These are phyloP conservation scores for Nesoenas mayeri DNA, from an alignment of 2,113 vertebrate genomes.

Conservation along the genomic window DNA sequence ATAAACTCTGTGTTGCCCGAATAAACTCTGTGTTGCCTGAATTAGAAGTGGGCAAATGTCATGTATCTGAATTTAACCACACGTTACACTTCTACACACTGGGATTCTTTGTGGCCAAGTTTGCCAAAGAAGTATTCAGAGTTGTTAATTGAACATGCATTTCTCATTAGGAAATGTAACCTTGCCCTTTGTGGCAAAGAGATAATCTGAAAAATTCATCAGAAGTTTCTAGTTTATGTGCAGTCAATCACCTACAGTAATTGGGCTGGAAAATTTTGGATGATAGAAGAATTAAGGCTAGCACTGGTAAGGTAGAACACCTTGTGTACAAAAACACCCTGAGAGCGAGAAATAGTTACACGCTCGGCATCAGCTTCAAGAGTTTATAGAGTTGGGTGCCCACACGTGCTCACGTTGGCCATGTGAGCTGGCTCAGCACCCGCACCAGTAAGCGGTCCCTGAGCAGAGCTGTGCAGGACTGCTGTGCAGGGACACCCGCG, in stretches of 20 bases:
- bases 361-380: background rate
- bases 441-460: accelerated
- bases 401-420: accelerated
- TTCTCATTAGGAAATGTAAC: background rate
- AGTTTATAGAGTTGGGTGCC: background rate
- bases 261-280: background rate
- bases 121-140: background rate
- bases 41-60: background rate
- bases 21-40: background rate
- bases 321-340: accelerated
- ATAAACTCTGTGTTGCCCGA: background rate
- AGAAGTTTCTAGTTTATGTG: background rate
- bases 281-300: background rate
- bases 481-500: background rate
- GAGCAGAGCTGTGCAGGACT: background rate
- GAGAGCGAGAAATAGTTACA: background rate
- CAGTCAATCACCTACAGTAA: background rate
- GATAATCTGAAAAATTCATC: background rate
- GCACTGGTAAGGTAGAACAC: accelerated
- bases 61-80: background rate
- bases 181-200: background rate
- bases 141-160: background rate
- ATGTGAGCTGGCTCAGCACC: background rate
- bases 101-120: background rate
- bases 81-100: background rate